Conservation (phyloP, 1,140 invertebrate species). For the Whitmania pigra region DNA sequence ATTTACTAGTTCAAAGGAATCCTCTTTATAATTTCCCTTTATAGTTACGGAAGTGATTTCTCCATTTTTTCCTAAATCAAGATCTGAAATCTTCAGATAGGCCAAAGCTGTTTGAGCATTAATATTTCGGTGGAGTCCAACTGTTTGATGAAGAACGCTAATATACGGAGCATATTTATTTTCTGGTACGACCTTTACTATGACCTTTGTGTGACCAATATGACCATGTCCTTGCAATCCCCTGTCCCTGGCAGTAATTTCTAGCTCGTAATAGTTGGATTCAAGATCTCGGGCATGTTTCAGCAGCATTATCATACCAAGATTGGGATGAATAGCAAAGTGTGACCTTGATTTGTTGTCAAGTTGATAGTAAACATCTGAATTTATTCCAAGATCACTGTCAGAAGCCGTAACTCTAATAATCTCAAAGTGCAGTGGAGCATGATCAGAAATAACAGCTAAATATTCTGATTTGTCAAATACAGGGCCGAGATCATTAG, state of each 20-base stretch:
- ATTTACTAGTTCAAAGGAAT: conserved; percentile 45
- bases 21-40: conserved; percentile 41
- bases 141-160: too few species aligned
- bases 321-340: conserved; percentile 82
- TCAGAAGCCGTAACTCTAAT: conserved; percentile 63
- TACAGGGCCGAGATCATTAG: conserved; percentile 78
- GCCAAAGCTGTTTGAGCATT: conserved; percentile 41
- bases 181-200: too few species aligned
- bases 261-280: conserved; percentile 52
- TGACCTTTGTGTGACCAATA: too few species aligned
- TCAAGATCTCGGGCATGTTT: conserved; percentile 49
- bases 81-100: conserved; percentile 68
- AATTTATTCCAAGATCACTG: conserved; percentile 81
- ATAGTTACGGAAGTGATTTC: conserved; percentile 70
- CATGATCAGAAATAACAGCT: conserved; percentile 74
- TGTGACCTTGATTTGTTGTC: conserved; percentile 49
- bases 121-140: too few species aligned
- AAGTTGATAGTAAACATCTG: conserved; percentile 73
- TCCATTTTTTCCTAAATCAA: conserved; percentile 68
- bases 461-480: conserved; percentile 78
- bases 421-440: conserved; percentile 57
- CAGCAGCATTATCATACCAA: conserved; percentile 70
- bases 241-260: conserved; percentile 67
- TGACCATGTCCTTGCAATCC: conserved; percentile 44
- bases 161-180: too few species aligned